Evolutionary conservation across 2,113 vertebrate genomes (phyloP).

Genomic region (Perognathus longimembris): DNA sequence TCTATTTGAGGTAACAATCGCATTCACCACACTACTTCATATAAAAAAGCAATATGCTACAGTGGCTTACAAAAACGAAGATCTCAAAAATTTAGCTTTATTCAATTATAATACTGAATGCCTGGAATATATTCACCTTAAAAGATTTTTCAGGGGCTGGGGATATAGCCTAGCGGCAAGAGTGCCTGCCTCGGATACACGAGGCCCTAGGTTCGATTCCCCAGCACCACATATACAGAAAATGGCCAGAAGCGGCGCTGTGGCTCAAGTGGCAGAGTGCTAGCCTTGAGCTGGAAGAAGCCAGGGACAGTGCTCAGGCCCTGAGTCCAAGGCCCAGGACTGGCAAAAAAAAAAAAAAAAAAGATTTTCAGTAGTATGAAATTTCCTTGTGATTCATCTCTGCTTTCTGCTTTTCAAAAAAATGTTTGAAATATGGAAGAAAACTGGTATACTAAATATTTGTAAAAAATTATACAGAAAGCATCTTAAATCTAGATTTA

Average conservation of each 20-base stretch:
- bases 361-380: slow-evolving; percentile 43
- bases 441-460: slow-evolving; percentile 31
- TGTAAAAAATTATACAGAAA: slow-evolving; percentile 55
- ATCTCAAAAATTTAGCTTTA: slow-evolving; percentile 22
- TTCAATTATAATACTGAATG: slow-evolving; percentile 22
- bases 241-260: too few species aligned
- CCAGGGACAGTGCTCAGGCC: too few species aligned
- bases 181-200: too few species aligned
- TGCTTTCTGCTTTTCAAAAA: slow-evolving; percentile 6
- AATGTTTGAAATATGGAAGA: slow-evolving; percentile 41
- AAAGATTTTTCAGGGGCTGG: too few species aligned
- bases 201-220: too few species aligned
- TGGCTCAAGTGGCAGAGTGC: too few species aligned
- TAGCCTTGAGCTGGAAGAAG: too few species aligned
- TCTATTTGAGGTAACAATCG: background rate
- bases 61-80: background rate
- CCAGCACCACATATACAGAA: too few species aligned
- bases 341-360: too few species aligned
- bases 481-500: slow-evolving; percentile 28
- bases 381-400: background rate
- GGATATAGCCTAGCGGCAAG: too few species aligned
- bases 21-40: background rate
- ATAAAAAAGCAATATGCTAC: background rate
- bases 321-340: too few species aligned
- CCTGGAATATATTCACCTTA: background rate